Conservation (phyloP, 2,888 invertebrate genomes). For the Drosophila infuscata region DNA sequence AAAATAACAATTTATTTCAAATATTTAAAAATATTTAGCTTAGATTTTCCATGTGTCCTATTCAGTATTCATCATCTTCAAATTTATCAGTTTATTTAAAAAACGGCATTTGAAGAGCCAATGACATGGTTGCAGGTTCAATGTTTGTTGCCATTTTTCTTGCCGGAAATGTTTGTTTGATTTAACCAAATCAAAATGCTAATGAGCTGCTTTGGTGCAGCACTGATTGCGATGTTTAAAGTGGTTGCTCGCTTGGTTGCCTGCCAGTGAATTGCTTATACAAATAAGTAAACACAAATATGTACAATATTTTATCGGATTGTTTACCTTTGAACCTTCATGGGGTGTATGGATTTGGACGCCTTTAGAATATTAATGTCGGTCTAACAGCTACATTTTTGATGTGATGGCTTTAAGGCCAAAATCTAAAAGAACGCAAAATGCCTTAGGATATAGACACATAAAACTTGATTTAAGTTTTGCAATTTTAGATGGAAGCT, state of each 20-base stretch:
- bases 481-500: constrained; percentile 22
- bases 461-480: constrained; percentile 36
- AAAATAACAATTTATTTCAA: neutral
- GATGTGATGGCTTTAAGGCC: constrained; percentile 63
- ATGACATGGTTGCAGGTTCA: constrained; percentile 53
- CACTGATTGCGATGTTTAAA: constrained; percentile 52
- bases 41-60: neutral
- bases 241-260: constrained; percentile 40
- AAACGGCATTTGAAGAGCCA: constrained; percentile 38
- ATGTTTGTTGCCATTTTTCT: constrained; percentile 51
- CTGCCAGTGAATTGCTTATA: constrained; percentile 26
- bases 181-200: constrained; percentile 67
- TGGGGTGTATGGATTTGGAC: constrained; percentile 39
- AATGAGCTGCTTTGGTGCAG: constrained; percentile 56
- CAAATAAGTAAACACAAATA: constrained; percentile 55
- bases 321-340: constrained; percentile 74
- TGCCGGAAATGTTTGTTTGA: constrained; percentile 69
- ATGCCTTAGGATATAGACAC: constrained; percentile 69
- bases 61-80: neutral
- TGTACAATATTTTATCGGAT: constrained; percentile 47
- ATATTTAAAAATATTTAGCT: neutral
- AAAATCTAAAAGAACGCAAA: constrained; percentile 41
- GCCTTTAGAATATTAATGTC: constrained; percentile 59
- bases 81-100: neutral
- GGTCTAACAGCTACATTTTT: constrained; percentile 48